Percentiles rank a stretch among this genome's conserved stretches.
Evolutionary conservation across 2,797 vertebrate species (phyloP).

Genomic region (Cottoperca gobio): DNA sequence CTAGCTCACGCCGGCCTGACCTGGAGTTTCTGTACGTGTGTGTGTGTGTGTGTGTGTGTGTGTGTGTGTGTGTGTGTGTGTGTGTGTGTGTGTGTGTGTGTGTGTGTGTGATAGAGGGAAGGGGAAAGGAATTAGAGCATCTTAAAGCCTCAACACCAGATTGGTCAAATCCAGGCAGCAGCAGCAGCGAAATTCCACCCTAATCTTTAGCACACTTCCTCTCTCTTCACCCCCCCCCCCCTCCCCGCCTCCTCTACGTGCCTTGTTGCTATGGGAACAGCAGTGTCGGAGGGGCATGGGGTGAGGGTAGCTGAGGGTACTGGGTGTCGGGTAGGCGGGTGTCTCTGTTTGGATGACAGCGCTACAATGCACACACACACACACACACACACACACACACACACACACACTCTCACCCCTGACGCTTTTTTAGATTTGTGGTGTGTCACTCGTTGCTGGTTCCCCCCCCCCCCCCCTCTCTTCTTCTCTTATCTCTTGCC

Average conservation of each 20-base stretch:
- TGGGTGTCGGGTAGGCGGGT: constrained; percentile 47
- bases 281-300: constrained; percentile 48
- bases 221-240: constrained; percentile 35
- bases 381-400: background rate
- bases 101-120: constrained; percentile 39
- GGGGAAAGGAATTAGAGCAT: constrained; percentile 73
- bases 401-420: constrained; percentile 2
- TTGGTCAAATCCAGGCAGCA: constrained; percentile 80
- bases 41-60: constrained; percentile 44
- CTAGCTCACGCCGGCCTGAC: constrained; percentile 59
- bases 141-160: constrained; percentile 77
- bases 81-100: constrained; percentile 27
- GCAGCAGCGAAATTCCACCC: constrained; percentile 70
- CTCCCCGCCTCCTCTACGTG: constrained; percentile 45
- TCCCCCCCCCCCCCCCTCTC: too few species aligned
- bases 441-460: constrained; percentile 4
- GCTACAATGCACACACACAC: background rate
- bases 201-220: constrained; percentile 78
- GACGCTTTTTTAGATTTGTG: background rate
- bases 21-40: constrained; percentile 35
- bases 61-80: constrained; percentile 47
- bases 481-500: constrained; percentile 39
- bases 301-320: constrained; percentile 38
- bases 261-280: constrained; percentile 78
- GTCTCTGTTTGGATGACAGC: constrained; percentile 41